Conservation (phyloP, 1,140 invertebrate genomes). For the Drosophila pachea region DNA sequence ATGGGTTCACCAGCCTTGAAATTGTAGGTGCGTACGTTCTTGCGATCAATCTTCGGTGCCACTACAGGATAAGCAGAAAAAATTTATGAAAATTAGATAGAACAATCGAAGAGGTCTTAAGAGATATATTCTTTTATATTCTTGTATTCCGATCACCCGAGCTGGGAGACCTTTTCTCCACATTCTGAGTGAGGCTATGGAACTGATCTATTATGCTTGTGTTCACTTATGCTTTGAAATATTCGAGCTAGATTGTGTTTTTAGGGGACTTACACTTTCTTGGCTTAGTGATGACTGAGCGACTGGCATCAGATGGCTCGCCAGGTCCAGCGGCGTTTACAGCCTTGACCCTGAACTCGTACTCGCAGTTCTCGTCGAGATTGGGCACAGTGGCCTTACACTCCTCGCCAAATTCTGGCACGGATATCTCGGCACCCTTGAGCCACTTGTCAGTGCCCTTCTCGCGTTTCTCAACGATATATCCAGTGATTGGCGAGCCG, state of each 20-base stretch:
- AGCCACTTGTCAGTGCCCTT: slow-evolving; percentile 92
- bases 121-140: too few relatives aligned
- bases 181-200: too few relatives aligned
- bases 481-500: slow-evolving; percentile 94
- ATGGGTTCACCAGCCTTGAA: slow-evolving; percentile 95
- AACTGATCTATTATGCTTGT: too few relatives aligned
- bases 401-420: slow-evolving; percentile 81
- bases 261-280: slow-evolving; percentile 91
- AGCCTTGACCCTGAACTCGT: slow-evolving; percentile 97
- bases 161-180: too few relatives aligned
- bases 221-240: too few relatives aligned
- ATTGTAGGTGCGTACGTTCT: slow-evolving; percentile 89
- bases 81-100: background rate
- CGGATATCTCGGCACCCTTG: slow-evolving; percentile 87
- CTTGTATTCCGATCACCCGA: too few relatives aligned
- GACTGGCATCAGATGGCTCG: slow-evolving; percentile 94
- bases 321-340: slow-evolving; percentile 96
- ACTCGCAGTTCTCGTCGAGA: slow-evolving; percentile 96
- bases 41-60: slow-evolving; percentile 95
- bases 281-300: slow-evolving; percentile 93
- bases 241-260: too few relatives aligned
- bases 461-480: slow-evolving; percentile 96
- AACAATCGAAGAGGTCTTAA: too few relatives aligned
- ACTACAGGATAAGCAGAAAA: slow-evolving; percentile 81
- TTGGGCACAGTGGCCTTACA: slow-evolving; percentile 91